Base-by-base conservation (phyloP, 2,113 vertebrate genomes). In the Phylloscopus whistleri region DNA sequence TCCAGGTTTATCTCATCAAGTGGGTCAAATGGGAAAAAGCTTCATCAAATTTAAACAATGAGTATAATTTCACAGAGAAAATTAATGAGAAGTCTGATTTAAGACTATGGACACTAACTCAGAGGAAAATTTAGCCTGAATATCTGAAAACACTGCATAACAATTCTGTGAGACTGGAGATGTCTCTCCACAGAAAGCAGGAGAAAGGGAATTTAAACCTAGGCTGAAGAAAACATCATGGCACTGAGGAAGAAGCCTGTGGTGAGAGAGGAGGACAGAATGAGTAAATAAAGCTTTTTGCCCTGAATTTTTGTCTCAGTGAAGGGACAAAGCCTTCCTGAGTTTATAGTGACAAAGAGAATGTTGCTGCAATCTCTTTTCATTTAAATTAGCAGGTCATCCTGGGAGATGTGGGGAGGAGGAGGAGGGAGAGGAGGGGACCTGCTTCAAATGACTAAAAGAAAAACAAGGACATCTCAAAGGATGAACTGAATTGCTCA, bases 331-430 rank as follows among this genome's bases (percentile, higher is more conserved):
- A 87, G 7, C 76, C 73, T 93, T 83, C 16, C 86, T 11, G 66
- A 95, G 56, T 93, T 93, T 93, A 72, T 77, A 87, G 83, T 66
- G 79, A 90, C 76, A 90, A 94, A 94, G 79, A 53, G 64, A 95
- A 89, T 73, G 76, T 90, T 92, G 83, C 94, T 89, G 86, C 92
- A 89, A 76, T 92, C 83, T 82, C 86, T 90, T 84, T 93, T 87
- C 88, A 76, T 95, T 96, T 94, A 96, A 94, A 96, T 97, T 94
- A 95, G 80, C 92, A 93, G 94, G 93, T 95, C 96, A 96, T 96
- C 90, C 88, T 96, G 93, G 86, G 92, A 95, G 80, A 94, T 0
- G 1, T 0, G 1, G 39, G 78, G 75, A 63, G 58, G 62, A 87
- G 93, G 68, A 88, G 84, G 73, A 83, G 77, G 43, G 83, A 94